A percentile compares a stretch with the other conserved stretches of the same genome.
These are phyloP conservation scores for Caenorhabditis brenneri DNA, from an alignment of 1,140 invertebrate genomes.

Conservation along the genomic window DNA sequence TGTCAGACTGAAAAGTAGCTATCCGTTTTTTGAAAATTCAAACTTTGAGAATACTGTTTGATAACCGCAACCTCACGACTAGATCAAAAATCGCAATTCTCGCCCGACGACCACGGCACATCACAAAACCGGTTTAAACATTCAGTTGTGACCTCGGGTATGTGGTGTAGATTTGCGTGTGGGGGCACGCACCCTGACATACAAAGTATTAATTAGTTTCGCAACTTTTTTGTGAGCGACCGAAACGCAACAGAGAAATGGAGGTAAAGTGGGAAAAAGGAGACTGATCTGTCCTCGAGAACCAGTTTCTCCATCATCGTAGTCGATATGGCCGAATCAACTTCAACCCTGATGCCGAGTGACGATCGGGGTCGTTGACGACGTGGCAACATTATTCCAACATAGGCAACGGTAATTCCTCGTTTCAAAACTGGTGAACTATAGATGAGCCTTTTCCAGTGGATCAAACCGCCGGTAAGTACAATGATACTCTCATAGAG, in stretches of 20 bases:
- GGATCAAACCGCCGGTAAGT: constrained; percentile 9
- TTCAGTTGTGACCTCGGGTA: constrained; percentile 23
- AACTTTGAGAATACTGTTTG: not conserved
- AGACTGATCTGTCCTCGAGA: constrained; percentile 40
- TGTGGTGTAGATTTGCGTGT: not conserved
- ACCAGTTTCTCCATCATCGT: constrained; percentile 33
- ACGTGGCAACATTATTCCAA: constrained; percentile 11
- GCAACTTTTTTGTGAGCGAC: constrained; percentile 22
- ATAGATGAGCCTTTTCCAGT: constrained; percentile 15
- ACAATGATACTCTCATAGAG: not conserved
- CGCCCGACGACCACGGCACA: too few relatives aligned
- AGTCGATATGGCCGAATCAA: constrained; percentile 39
- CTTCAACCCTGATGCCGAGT: constrained; percentile 36
- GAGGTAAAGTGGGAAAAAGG: not conserved
- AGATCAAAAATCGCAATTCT: constrained; percentile 13
- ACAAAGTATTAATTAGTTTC: constrained; percentile 40
- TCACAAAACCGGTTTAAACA: not conserved
- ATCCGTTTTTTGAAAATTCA: too few relatives aligned
- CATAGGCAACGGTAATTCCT: not conserved
- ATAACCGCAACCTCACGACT: constrained; percentile 5
- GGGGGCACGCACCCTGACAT: not conserved
- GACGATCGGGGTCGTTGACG: constrained; percentile 18
- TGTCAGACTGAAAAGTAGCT: too few relatives aligned
- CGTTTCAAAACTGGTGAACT: not conserved
- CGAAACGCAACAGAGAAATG: not conserved